Evolutionary conservation across 2,888 invertebrate species (phyloP).

Genomic region (Lucinisca nassula): DNA sequence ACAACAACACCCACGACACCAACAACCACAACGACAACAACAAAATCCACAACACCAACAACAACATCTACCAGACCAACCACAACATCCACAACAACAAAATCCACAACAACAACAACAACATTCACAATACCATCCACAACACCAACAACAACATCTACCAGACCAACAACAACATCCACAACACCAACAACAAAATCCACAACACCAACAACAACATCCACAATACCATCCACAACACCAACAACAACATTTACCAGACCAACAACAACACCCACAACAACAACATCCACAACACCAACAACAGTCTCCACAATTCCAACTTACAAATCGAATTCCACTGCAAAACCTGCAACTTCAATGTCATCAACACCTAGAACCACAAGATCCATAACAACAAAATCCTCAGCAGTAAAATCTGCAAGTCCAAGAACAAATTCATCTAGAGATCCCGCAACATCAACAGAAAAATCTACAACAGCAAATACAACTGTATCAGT

Average conservation of each 20-base stretch:
- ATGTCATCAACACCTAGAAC: neutral
- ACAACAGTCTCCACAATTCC: neutral
- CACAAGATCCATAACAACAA: neutral
- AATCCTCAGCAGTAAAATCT: too few relatives aligned
- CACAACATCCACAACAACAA: too few relatives aligned
- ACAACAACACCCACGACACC: too few relatives aligned
- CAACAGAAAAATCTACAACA: neutral
- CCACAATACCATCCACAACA: neutral
- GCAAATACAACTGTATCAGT: neutral
- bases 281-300: neutral
- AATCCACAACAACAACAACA: neutral
- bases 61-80: too few relatives aligned
- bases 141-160: neutral
- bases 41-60: too few relatives aligned
- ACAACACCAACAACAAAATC: neutral
- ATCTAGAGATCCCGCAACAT: too few relatives aligned
- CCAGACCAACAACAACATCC: neutral
- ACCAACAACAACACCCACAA: neutral
- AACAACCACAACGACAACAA: too few relatives aligned
- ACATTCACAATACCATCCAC: neutral
- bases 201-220: neutral
- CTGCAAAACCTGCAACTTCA: neutral
- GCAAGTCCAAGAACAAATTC: too few relatives aligned
- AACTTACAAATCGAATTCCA: too few relatives aligned
- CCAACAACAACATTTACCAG: neutral